Evolutionary conservation across 2,888 invertebrate genomes (phyloP).

Genomic region (Himalopsyche anomala): DNA sequence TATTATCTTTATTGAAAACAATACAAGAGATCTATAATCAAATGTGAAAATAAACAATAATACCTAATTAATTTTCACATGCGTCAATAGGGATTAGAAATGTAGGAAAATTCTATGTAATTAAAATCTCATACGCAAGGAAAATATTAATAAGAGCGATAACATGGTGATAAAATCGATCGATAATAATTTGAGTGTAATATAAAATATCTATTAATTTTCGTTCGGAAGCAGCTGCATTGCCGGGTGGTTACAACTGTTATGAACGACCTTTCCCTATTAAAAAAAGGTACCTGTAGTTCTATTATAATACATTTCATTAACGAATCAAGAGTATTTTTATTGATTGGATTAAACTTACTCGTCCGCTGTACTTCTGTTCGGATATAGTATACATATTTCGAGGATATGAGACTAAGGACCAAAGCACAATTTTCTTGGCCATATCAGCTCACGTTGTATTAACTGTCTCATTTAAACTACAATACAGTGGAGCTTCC

Average conservation of each 20-base stretch:
- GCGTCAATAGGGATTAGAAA: not conserved
- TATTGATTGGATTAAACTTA: too few species aligned
- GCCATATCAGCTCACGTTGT: too few species aligned
- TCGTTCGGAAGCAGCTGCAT: constrained; percentile 29
- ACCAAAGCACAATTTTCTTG: too few species aligned
- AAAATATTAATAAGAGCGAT: constrained; percentile 24
- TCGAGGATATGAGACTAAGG: too few species aligned
- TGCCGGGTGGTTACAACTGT: not conserved
- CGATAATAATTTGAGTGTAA: constrained; percentile 54
- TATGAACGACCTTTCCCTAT: not conserved
- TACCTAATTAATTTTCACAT: constrained; percentile 1
- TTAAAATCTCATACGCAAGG: not conserved
- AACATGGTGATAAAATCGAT: constrained; percentile 57
- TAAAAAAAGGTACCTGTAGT: not conserved
- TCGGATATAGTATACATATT: too few species aligned
- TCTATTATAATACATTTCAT: too few species aligned
- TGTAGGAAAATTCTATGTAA: not conserved
- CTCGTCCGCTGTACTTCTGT: too few species aligned
- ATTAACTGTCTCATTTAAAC: too few species aligned
- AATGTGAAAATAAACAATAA: not conserved
- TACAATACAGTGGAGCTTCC: too few species aligned
- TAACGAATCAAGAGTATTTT: too few species aligned
- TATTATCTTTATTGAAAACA: too few species aligned
- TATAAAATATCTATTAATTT: constrained; percentile 24
- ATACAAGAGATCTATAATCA: too few species aligned